A percentile compares a stretch with the other conserved stretches of the same genome.
Conservation (phyloP, 2,888 invertebrate genomes). For the Mesoligia furuncula region DNA sequence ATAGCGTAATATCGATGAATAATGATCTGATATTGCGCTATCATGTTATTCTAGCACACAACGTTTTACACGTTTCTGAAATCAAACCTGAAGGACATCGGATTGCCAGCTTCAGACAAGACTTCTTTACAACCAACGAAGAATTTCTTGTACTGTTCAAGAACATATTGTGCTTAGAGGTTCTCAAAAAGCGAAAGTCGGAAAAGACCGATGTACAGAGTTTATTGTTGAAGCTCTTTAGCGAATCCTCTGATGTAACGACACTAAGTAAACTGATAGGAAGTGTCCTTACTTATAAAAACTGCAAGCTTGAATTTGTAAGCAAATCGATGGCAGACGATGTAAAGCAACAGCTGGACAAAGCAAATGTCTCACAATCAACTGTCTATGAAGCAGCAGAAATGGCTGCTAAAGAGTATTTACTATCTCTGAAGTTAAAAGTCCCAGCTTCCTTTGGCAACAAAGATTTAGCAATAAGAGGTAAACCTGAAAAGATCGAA, state of each 20-base stretch:
- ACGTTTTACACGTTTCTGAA: slow-evolving; percentile 48
- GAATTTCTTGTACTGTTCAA: slow-evolving; percentile 40
- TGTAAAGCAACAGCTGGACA: slow-evolving; percentile 1
- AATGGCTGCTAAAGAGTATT: slow-evolving; percentile 23
- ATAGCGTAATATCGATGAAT: slow-evolving; percentile 35
- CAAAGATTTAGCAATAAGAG: slow-evolving; percentile 50
- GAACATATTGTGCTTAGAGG: slow-evolving; percentile 34
- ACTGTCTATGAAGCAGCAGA: slow-evolving; percentile 44
- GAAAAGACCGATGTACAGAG: neutral
- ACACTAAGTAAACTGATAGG: slow-evolving; percentile 31
- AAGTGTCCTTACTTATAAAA: slow-evolving; percentile 23
- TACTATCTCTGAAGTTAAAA: slow-evolving; percentile 42
- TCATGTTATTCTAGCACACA: slow-evolving; percentile 50
- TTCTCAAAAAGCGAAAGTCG: slow-evolving; percentile 28
- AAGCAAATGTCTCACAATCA: neutral
- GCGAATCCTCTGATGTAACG: slow-evolving; percentile 3
- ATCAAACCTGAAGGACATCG: slow-evolving; percentile 41
- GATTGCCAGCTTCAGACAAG: slow-evolving; percentile 39
- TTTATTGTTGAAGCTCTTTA: slow-evolving; percentile 21
- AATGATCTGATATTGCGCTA: slow-evolving; percentile 51
- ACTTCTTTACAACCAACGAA: slow-evolving; percentile 47
- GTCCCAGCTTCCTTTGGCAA: slow-evolving; percentile 58
- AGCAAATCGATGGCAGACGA: slow-evolving; percentile 12
- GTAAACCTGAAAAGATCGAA: slow-evolving; percentile 22
- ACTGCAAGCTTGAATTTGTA: slow-evolving; percentile 42